Percentiles rank a stretch among this genome's conserved stretches.
Evolutionary conservation across 2,888 invertebrate genomes (phyloP).

Genomic region (Melanchra persicariae): DNA sequence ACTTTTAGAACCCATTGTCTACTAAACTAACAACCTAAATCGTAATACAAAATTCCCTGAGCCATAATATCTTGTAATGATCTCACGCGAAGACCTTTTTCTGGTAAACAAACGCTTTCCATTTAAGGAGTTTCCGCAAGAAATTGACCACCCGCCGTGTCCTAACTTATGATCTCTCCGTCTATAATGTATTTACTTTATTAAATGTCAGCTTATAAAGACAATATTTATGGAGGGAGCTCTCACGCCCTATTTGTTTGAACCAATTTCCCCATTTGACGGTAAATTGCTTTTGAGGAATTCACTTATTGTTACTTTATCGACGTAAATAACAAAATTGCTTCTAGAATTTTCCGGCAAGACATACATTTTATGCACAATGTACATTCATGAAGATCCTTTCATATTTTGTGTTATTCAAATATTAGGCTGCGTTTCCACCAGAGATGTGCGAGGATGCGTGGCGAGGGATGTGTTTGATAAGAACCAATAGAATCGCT

Average conservation of each 20-base stretch:
- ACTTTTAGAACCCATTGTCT: neutral
- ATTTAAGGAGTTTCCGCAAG: slow-evolving; percentile 24
- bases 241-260: slow-evolving; percentile 27
- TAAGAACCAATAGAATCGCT: no score
- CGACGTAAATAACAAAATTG: slow-evolving; percentile 11
- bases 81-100: neutral
- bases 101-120: slow-evolving; percentile 10
- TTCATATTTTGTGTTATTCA: no score
- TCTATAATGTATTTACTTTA: slow-evolving; percentile 37
- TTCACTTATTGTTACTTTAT: slow-evolving; percentile 30
- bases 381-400: neutral
- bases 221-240: slow-evolving; percentile 33
- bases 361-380: no score
- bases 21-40: neutral
- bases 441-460: no score
- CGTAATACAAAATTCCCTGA: neutral
- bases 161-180: slow-evolving; percentile 42
- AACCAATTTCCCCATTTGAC: slow-evolving; percentile 36
- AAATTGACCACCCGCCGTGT: slow-evolving; percentile 55
- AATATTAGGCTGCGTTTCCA: no score
- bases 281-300: slow-evolving; percentile 32
- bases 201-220: slow-evolving; percentile 38
- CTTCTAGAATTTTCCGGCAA: neutral
- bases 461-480: no score
- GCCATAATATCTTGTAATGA: neutral